Conservation (phyloP, 2,888 invertebrate genomes). For the Leptogaster cylindrica region DNA sequence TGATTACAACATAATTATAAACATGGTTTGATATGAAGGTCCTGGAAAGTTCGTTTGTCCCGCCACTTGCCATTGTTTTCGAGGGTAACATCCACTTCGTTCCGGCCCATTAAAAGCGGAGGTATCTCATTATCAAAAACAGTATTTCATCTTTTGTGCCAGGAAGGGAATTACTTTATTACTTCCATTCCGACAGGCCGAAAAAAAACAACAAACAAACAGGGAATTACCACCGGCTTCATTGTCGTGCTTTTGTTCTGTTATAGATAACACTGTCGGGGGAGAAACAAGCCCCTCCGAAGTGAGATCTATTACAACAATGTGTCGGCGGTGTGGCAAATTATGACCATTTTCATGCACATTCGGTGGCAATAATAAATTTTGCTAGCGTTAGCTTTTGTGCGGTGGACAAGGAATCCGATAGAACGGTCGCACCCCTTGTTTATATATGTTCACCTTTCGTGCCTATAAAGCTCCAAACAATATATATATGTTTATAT, state of each 20-base stretch:
- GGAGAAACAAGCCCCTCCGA: neutral
- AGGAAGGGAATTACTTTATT: conserved; percentile 38
- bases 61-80: too few species aligned
- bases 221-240: conserved; percentile 7
- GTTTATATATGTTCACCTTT: neutral
- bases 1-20: too few species aligned
- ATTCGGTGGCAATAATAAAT: conserved; percentile 33
- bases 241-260: conserved; percentile 1
- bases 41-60: too few species aligned
- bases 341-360: conserved; percentile 37
- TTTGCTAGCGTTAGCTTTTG: neutral
- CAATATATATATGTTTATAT: too few species aligned
- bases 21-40: too few species aligned
- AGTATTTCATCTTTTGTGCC: conserved; percentile 36
- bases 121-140: conserved; percentile 38
- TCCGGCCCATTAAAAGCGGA: conserved; percentile 17
- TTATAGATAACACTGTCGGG: neutral
- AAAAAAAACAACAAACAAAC: neutral
- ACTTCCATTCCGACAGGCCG: conserved; percentile 22
- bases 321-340: conserved; percentile 20
- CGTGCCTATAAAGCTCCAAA: conserved; percentile 16
- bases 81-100: too few species aligned
- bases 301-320: conserved; percentile 2
- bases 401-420: neutral
- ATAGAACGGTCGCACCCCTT: neutral